Base-by-base conservation (phyloP, 2,797 vertebrate genomes). In the Catamblyrhynchus diadema region DNA sequence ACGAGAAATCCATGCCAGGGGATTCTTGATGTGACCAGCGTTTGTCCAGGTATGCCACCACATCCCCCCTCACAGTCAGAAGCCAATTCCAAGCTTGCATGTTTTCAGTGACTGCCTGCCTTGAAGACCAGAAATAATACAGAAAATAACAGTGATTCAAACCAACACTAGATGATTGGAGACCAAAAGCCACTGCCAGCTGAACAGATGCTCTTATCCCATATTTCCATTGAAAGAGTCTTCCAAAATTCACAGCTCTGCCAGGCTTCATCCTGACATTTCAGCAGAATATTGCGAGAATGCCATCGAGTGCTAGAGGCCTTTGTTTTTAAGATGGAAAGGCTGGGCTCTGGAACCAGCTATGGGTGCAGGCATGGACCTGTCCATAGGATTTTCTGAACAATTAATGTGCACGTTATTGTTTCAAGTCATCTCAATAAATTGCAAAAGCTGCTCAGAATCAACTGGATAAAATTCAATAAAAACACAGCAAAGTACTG, bases 131-230 rank as follows among this genome's bases (percentile, higher is more conserved):
- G 23, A 64, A 88, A 45, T 79, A 92, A 70, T 27, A 70, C 25
- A 73, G 67, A 85, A 90, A 92, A 73, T 84, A 93, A 39, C 60
- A 94, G 80, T 50, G 77, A 86, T 91, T 90, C 73, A 86, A 91
- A 88, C 33, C 45, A 75, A 23, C 0, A 0, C 62, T 77, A 86
- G 37, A 88, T 60, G 66, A 88, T 86, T 1, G 0, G 82, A 86
- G 85, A 94, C 91, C 91, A 96, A 96, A 95, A 91, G 85, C 73
- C 93, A 84, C 73, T 94, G 95, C 94, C 95, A 96, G 89, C 82
- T 91, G 82, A 96, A 94, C 96, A 95, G 96, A 95, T 95, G 94
- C 91, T 97, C 94, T 92, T 67, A 61, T 85, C 72, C 81, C 80
- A 18, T 79, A 93, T 88, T 91, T 81, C 75, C 45, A 72, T 12